Conservation (phyloP, 2,113 vertebrate species). For the Tyto alba region DNA sequence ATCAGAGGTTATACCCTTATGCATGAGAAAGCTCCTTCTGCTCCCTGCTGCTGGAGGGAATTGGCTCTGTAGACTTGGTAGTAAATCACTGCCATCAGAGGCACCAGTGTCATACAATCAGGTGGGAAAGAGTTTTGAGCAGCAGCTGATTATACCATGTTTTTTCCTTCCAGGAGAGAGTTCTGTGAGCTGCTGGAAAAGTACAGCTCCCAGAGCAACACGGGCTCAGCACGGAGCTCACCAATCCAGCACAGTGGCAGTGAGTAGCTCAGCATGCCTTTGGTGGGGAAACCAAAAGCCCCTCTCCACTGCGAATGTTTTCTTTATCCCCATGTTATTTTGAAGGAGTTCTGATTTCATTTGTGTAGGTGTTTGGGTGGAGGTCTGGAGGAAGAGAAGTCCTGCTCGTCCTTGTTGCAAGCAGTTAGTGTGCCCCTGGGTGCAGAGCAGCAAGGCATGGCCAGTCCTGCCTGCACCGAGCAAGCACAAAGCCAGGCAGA, state of each 20-base stretch:
- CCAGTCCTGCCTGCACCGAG: background rate
- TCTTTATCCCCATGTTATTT: background rate
- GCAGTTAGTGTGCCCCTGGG: background rate
- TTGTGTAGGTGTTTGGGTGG: background rate
- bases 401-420: background rate
- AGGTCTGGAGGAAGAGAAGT: background rate
- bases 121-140: background rate
- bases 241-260: constrained; percentile 72
- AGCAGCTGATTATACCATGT: background rate
- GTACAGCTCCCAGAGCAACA: constrained; percentile 82
- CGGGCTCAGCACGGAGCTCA: constrained; percentile 81
- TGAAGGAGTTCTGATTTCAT: background rate
- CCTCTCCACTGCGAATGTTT: background rate
- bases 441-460: background rate
- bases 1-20: background rate
- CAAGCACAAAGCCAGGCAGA: background rate
- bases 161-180: constrained; percentile 76
- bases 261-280: constrained; percentile 20
- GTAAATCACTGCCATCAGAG: background rate
- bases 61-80: rapidly evolving
- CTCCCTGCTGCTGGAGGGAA: background rate
- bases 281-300: background rate
- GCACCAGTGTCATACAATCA: background rate
- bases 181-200: constrained; percentile 88
- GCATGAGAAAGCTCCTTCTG: background rate